phyloP scores from a whole-genome alignment of 2,888 invertebrate species.

The Congeria kusceri region DNA sequence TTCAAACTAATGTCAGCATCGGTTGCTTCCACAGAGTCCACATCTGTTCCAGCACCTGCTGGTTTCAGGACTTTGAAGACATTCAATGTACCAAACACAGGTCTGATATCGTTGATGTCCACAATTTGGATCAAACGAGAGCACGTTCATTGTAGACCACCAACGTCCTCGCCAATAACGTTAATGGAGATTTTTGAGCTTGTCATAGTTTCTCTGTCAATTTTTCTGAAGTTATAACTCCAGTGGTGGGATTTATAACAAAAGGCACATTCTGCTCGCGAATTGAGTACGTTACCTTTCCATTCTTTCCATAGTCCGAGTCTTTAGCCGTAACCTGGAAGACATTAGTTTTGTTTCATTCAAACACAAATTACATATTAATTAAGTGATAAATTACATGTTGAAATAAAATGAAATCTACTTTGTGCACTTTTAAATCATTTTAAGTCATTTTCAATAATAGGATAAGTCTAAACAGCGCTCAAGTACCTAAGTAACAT shows the following conservation, averaged over 20 bases:
- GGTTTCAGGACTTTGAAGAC: constrained; percentile 36
- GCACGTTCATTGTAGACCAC: constrained; percentile 98
- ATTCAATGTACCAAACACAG: constrained; percentile 64
- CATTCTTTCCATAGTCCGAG: constrained; percentile 94
- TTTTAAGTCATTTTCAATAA: too few relatives aligned
- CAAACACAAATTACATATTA: too few relatives aligned
- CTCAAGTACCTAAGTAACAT: constrained; percentile 34
- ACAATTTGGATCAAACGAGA: constrained; percentile 89
- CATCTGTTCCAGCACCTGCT: constrained; percentile 31
- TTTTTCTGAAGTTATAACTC: constrained; percentile 92
- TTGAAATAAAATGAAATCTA: too few relatives aligned
- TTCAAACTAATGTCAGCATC: constrained; percentile 99
- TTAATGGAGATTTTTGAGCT: constrained; percentile 87
- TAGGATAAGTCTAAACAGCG: not conserved
- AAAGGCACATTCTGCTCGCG: constrained; percentile 87
- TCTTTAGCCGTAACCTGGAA: constrained; percentile 94
- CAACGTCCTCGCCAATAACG: constrained; percentile 98
- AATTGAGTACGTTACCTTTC: constrained; percentile 95
- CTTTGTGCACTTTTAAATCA: not conserved
- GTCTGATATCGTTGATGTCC: constrained; percentile 77
- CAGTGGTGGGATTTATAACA: constrained; percentile 97
- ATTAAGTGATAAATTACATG: too few relatives aligned
- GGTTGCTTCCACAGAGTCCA: constrained; percentile 93
- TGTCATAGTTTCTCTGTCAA: too few relatives aligned
- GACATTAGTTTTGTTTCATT: not conserved